Base-by-base conservation (phyloP, 2,888 invertebrate genomes). In the Hemaris fuciformis region DNA sequence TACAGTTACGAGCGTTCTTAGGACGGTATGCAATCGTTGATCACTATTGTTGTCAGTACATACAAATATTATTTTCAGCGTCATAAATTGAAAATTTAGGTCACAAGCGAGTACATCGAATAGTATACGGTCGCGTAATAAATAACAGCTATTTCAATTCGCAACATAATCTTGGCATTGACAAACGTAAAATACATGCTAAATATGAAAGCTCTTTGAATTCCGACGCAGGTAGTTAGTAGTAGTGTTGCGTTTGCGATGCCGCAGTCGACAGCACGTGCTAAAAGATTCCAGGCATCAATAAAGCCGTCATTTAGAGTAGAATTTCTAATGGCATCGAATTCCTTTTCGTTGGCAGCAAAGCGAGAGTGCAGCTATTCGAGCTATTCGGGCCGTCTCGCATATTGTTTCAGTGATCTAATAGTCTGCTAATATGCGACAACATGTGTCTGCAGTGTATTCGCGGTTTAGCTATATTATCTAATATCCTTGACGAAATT, bases 261-360 rank as follows among this genome's bases (percentile, higher is more conserved):
- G n/a, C n/a, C 76, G 76, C 80, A 67, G 68, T 75, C 67, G 71
- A 66, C 66, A 70, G 76, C 81, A 82, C 79, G 81, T 80, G 75
- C 77, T 72, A 71, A 76, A 83, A 79, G 83, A 85, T 88, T 88
- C 83, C 80, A 76, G 79, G 78, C 76, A 75, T 78, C 86, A 86
- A 87, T 91, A 86, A 87, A 90, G 89, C 88, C 89, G 89, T 90
- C 87, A 82, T 72, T 81, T 83, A 76, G 77, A 84, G 83, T 81
- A 85, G 85, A 88, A 91, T 89, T 90, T 91, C 89, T 89, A 89
- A 88, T 88, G 84, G 81, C 84, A 81, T 79, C 79, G 85, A 85
- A 89, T 89, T 91, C 89, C 86, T 87, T 90, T 91, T 91, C 89
- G 86, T 89, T 89, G 89, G 88, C 87, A 88, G 75, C 83, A 79